Evolutionary conservation across 2,888 invertebrate species (phyloP).

Genomic region (Nomada ferruginata): DNA sequence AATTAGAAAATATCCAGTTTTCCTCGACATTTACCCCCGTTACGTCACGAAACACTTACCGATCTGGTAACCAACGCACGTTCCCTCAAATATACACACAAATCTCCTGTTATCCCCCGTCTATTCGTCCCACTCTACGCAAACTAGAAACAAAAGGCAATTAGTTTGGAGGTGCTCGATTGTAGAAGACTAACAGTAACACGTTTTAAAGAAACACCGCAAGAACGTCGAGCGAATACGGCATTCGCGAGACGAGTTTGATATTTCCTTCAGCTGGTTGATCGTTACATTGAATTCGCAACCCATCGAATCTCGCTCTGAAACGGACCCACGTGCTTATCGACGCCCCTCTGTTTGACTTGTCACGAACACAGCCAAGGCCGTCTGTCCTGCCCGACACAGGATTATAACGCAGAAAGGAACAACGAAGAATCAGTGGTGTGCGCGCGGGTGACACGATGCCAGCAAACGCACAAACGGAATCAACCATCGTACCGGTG

Average conservation of each 20-base stretch:
- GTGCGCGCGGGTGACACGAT: background rate
- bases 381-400: too few species aligned
- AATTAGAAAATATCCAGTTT: background rate
- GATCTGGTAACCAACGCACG: background rate
- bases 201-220: background rate
- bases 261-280: background rate
- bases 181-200: too few species aligned
- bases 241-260: background rate
- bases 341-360: background rate
- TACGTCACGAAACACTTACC: background rate
- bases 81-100: background rate
- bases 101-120: background rate
- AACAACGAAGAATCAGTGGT: background rate
- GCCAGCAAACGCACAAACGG: background rate
- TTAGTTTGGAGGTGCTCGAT: background rate
- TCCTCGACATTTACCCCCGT: background rate
- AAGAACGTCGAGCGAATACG: background rate
- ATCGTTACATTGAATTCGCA: background rate
- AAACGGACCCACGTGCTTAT: too few species aligned
- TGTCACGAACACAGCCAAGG: background rate
- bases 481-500: background rate
- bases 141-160: background rate
- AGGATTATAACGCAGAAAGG: background rate
- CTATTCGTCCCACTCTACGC: background rate
- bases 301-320: too few species aligned